Percentiles rank a stretch among this genome's conserved stretches.
These are phyloP conservation scores for Platyscapa corneri DNA, from an alignment of 1,140 invertebrate species.

Conservation along the genomic window DNA sequence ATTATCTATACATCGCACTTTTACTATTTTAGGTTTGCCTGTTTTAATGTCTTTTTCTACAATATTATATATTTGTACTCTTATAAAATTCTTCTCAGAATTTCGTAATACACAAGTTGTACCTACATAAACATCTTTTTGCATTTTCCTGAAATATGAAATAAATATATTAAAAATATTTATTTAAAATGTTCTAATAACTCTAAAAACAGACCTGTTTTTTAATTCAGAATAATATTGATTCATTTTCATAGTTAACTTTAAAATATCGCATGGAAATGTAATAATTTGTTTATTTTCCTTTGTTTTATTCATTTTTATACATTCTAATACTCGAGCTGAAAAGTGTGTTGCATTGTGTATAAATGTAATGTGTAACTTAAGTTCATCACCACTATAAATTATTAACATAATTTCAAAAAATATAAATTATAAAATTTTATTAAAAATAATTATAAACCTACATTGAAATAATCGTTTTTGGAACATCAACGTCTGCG, in stretches of 20 bases:
- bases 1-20: slow-evolving; percentile 64
- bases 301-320: slow-evolving; percentile 48
- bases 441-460: slow-evolving; percentile 18
- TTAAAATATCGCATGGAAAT: slow-evolving; percentile 52
- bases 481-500: slow-evolving; percentile 61
- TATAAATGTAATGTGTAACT: slow-evolving; percentile 60
- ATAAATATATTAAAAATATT: neutral
- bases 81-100: slow-evolving; percentile 59
- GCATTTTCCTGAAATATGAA: slow-evolving; percentile 54
- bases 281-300: slow-evolving; percentile 30
- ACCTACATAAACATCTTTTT: slow-evolving; percentile 57
- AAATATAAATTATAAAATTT: slow-evolving; percentile 13
- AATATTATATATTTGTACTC: slow-evolving; percentile 65
- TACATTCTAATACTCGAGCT: slow-evolving; percentile 63
- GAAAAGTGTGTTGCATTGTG: slow-evolving; percentile 67
- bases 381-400: slow-evolving; percentile 64
- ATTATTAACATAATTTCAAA: slow-evolving; percentile 36
- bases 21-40: slow-evolving; percentile 54
- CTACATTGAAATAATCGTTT: slow-evolving; percentile 60
- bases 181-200: neutral
- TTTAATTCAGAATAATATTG: slow-evolving; percentile 56
- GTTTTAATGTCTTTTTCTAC: slow-evolving; percentile 51
- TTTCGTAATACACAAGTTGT: slow-evolving; percentile 60
- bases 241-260: slow-evolving; percentile 57
- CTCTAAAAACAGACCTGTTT: slow-evolving; percentile 58